Evolutionary conservation across 2,888 invertebrate genomes (phyloP), one percentile per base, ranked within the genome.

Genomic region (Oligia strigilis): DNA sequence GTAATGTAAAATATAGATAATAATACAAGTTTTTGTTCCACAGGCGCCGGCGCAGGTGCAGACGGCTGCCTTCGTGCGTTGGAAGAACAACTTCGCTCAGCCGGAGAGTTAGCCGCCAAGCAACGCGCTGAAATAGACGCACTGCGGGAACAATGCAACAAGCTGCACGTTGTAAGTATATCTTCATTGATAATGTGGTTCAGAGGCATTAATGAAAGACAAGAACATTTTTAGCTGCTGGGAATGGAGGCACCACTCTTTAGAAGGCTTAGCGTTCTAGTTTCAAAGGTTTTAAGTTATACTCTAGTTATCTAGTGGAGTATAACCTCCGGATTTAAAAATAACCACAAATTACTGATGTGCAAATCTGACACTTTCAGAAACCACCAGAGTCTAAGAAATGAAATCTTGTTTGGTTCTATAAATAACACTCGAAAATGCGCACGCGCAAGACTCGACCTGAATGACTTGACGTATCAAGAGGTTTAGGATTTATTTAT

Each of bases 71-170:
- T 98, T 75, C 96, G 98, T 43, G 98, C 98, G 83, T 93, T 98
- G 76, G 98, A 98, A 91, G 98, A 98, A 23, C 98, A 98, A 91
- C 97, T 98, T 82, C 98, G 98, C 88, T 97, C 98, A 74, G 98
- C 98, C 5, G 98, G 98, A 43, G 98, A 98, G 92, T 97, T 98
- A 79, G 97, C 98, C 4, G 97, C 98, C 74, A 97, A 98, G 90
- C 98, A 98, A 83, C 98, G 98, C 89, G 96, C 98, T 58, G 98
- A 99, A 95, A 98, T 98, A 74, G 98, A 98, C 46, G 97, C 98
- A 87, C 93, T 98, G 75, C 97, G 98, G 77, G 97, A 97, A 5
- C 97, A 98, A 84, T 98, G 98, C 92, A 97, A 98, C 87, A 97
- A 98, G 84, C 93, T 98, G 77, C 98, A 98, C 91, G 96, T 97